phyloP scores from a whole-genome alignment of 2,888 invertebrate species.

The Biston stratarius region DNA sequence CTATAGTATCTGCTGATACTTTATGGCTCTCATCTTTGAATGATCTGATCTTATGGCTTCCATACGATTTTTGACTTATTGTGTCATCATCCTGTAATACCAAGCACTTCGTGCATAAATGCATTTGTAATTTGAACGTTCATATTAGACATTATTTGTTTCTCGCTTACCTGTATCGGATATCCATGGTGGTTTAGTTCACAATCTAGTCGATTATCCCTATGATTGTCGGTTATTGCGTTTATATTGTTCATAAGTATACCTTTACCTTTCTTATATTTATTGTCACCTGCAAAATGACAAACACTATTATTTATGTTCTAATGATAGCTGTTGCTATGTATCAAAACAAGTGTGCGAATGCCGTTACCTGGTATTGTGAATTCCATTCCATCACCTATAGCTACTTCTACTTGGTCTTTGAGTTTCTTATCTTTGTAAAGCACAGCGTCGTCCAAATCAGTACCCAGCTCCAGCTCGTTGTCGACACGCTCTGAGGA shows the following conservation, averaged over 20 bases:
- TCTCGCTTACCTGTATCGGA: conserved; percentile 82
- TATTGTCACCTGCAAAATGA: conserved; percentile 89
- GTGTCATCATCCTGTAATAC: conserved; percentile 89
- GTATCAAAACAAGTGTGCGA: not conserved
- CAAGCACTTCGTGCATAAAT: conserved; percentile 32
- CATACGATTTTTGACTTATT: conserved; percentile 96
- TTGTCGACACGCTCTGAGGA: conserved; percentile 89
- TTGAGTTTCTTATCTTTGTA: conserved; percentile 95
- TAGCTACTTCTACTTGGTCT: conserved; percentile 95
- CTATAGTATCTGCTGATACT: conserved; percentile 94
- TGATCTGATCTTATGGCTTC: conserved; percentile 95
- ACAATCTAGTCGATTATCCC: conserved; percentile 91
- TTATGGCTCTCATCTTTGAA: conserved; percentile 97
- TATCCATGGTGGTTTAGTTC: conserved; percentile 91
- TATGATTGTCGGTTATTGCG: conserved; percentile 91
- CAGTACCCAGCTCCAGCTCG: conserved; percentile 88
- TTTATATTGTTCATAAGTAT: conserved; percentile 93
- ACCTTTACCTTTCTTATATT: conserved; percentile 92
- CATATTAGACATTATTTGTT: conserved; percentile 8
- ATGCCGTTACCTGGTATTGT: conserved; percentile 92
- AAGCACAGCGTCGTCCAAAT: conserved; percentile 93
- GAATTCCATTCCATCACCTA: conserved; percentile 97
- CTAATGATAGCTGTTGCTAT: not conserved
- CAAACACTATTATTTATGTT: conserved; percentile 6
- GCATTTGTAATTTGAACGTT: conserved; percentile 24